Base-by-base conservation (phyloP, 2,113 vertebrate species). In the Colinus virginianus region DNA sequence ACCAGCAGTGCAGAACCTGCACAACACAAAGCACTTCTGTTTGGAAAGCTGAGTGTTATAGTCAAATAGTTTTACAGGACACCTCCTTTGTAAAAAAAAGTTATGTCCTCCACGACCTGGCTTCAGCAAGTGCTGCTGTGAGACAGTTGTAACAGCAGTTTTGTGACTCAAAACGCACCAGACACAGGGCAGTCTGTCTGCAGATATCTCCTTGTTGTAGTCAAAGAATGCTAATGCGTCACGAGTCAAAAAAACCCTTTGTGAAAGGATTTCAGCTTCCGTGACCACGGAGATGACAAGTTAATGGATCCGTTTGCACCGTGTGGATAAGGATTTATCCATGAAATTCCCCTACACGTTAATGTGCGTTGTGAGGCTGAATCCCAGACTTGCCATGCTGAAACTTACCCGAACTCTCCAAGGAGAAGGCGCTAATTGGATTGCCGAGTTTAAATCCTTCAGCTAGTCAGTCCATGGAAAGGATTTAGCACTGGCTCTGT, bases 401-500 rank as follows among this genome's bases (percentile, higher is more conserved):
- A 87, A 92, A 89, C 69, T 43, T 38, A 81, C 16, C 66, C 59
- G 17, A 70, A 78, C 66, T 95, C 95, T 96, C 96, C 78, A 64
- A 96, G 93, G 93, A 91, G 87, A 86, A 88, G 75, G 94, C 0
- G 94, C 91, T 95, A 96, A 95, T 96, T 96, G 92, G 96, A 94
- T 94, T 94, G 95, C 75, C 2, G 79, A 80, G 78, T 87, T 95
- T 83, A 96, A 96, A 94, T 95, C 95, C 94, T 94, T 56, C 72
- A 82, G 91, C 92, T 92, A 82, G 76, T 85, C 75, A 80, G 88
- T 88, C 93, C 87, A 23, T 49, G 83, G 89, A 53, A 43, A 70
- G 92, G 95, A 94, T 96, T 96, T 97, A 96, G 90, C 87, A 63
- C 84, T 69, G 91, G 80, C 89, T 94, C 94, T 96, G 89, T 69